These are phyloP conservation scores for Otis tarda DNA, from an alignment of 2,113 vertebrate species.

Conservation along the genomic window DNA sequence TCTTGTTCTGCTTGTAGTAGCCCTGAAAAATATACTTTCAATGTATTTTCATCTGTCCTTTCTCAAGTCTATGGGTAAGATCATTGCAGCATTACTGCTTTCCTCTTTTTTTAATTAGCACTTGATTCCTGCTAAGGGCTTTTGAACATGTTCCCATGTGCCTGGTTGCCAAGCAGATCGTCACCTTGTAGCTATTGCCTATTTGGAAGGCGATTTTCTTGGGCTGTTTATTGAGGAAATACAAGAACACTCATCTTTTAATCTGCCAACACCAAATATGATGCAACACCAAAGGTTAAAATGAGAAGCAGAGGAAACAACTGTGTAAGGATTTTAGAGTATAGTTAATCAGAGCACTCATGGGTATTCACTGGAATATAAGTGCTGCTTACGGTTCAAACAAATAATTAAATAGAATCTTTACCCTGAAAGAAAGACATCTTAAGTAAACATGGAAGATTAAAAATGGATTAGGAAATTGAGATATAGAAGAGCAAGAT, in stretches of 20 bases:
- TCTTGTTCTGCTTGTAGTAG: neutral
- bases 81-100: neutral
- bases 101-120: neutral
- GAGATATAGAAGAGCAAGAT: neutral
- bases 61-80: neutral
- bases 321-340: neutral
- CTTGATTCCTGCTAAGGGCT: neutral
- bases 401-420: neutral
- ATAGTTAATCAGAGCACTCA: neutral
- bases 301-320: neutral
- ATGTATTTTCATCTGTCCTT: neutral
- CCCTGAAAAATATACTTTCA: neutral
- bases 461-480: neutral
- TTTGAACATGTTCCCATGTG: neutral
- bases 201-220: neutral
- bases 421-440: neutral
- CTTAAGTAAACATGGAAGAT: neutral
- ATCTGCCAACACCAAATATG: neutral
- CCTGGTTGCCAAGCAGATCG: neutral
- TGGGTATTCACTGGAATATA: neutral
- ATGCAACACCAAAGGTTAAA: neutral
- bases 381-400: neutral
- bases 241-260: neutral
- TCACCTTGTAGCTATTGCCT: neutral
- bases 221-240: neutral